Evolutionary conservation across 2,113 vertebrate genomes (phyloP), one percentile per base, ranked within the genome.

Genomic region (Aegotheles bennettii): DNA sequence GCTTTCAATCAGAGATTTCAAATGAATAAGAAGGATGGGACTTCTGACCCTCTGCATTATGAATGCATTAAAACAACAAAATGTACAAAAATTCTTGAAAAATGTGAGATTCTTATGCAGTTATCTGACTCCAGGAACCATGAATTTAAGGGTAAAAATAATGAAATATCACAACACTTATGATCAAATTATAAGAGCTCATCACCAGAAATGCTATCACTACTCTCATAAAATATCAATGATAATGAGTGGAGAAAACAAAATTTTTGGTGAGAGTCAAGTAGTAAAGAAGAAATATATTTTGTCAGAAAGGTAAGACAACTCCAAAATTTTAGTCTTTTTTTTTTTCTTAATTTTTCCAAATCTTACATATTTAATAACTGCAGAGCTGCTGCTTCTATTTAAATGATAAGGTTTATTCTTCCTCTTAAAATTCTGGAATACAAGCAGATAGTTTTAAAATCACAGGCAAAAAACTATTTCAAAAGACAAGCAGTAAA

Each of bases 381-480:
- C 48, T 48, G 51, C 43, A 96, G 65, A 84, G 23, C 9, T 87
- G 69, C 65, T 87, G 45, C 53, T 77, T 87, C 57, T 85, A 57
- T 82, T 95, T 94, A 89, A 82, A 65, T 61, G 7, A 63, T 83
- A 85, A 85, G 91, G 84, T 95, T 96, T 96, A 95, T 96, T 96
- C 95, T 95, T 96, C 95, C 95, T 94, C 95, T 94, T 93, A 76
- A 82, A 90, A 76, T 65, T 83, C 33, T 69, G 54, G 20, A 80
- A 77, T 38, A 85, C 64, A 94, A 84, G 93, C 63, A 74, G 10
- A 63, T 43, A 67, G 17, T 76, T 83, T 54, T 3, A 18, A 89
- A 89, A 76, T 87, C 54, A 87, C 2, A 19, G 50, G 70, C 38
- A 85, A 38, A 87, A 89, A 79, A 65, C 23, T 84, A 61, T 24